These are phyloP conservation scores for Brevipalpus yothersi DNA, from an alignment of 1,140 invertebrate genomes.

Conservation along the genomic window DNA sequence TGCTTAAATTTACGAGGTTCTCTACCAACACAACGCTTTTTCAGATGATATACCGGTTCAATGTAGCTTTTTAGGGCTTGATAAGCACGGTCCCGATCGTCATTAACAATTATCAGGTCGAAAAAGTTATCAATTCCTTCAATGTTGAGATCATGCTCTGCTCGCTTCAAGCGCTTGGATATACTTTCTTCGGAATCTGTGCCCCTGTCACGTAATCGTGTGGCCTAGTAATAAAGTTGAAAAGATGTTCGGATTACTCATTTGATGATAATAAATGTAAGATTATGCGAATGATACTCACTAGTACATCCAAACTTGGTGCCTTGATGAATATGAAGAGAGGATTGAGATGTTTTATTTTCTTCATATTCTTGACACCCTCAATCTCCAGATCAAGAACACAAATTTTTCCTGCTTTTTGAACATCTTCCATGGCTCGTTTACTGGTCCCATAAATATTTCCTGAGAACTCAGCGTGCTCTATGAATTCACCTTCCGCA, in stretches of 20 bases:
- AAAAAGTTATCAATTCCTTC: constrained; percentile 44
- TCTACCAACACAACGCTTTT: too few species aligned
- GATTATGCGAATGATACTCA: not conserved
- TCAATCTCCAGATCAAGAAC: constrained; percentile 88
- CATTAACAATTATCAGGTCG: constrained; percentile 72
- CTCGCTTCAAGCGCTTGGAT: constrained; percentile 39
- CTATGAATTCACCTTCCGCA: constrained; percentile 61
- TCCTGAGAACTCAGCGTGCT: constrained; percentile 67
- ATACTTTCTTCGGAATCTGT: constrained; percentile 76
- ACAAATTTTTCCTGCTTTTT: constrained; percentile 54
- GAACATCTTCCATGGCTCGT: constrained; percentile 53
- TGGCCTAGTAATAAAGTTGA: constrained; percentile 23
- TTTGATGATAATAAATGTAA: not conserved
- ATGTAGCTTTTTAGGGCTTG: constrained; percentile 9
- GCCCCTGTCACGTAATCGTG: constrained; percentile 43
- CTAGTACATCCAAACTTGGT: constrained; percentile 43
- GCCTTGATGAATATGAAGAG: constrained; percentile 78
- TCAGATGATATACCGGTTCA: not conserved
- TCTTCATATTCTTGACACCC: constrained; percentile 77
- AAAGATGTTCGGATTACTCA: not conserved
- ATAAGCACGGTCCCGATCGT: constrained; percentile 69
- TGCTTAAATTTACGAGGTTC: too few species aligned
- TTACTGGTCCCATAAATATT: constrained; percentile 95
- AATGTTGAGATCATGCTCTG: constrained; percentile 52
- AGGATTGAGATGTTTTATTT: constrained; percentile 46